These are phyloP conservation scores for Odontamblyopus rebecca DNA, from an alignment of 2,797 vertebrate genomes.

Conservation along the genomic window DNA sequence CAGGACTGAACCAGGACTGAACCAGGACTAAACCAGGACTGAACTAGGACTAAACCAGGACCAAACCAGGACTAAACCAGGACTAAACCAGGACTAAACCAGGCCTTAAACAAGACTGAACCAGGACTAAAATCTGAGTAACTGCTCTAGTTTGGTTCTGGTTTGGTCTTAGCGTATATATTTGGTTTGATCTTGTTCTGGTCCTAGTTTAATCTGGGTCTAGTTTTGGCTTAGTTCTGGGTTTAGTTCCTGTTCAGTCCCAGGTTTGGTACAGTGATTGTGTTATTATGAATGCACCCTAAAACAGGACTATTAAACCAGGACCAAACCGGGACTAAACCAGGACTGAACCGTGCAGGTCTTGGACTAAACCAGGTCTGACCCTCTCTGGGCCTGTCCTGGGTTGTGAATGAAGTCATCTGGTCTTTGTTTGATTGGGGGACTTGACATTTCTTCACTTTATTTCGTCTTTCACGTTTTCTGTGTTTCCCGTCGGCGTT, in stretches of 20 bases:
- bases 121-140: not conserved
- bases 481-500: not conserved
- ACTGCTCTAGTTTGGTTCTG: too few relatives aligned
- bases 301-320: not conserved
- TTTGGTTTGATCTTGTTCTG: too few relatives aligned
- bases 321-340: not conserved
- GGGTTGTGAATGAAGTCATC: slow-evolving; percentile 2
- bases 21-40: not conserved
- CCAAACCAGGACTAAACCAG: not conserved
- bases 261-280: too few relatives aligned
- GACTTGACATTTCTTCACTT: slow-evolving; percentile 7
- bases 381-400: not conserved
- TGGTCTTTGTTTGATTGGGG: not conserved
- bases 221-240: too few relatives aligned
- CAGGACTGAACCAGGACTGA: not conserved
- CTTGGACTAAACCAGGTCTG: not conserved
- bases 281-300: too few relatives aligned
- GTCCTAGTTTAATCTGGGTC: too few relatives aligned
- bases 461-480: not conserved
- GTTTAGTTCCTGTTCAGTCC: too few relatives aligned
- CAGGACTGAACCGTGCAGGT: not conserved
- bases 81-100: not conserved
- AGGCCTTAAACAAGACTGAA: not conserved
- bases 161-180: too few relatives aligned
- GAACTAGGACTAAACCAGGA: not conserved